Conservation (phyloP, 2,888 invertebrate species). For the Clusia tigrina region DNA sequence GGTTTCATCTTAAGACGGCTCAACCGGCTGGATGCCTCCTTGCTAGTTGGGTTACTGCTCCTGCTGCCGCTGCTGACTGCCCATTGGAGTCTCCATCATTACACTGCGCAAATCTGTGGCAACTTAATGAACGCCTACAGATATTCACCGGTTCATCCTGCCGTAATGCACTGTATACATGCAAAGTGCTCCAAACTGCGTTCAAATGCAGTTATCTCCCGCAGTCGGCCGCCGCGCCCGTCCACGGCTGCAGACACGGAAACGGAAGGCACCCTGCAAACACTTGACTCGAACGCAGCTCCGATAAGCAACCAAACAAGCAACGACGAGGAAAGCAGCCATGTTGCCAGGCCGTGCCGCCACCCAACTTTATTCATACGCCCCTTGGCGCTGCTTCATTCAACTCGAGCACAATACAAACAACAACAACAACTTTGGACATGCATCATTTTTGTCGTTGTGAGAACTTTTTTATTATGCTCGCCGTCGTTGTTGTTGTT, state of each 20-base stretch:
- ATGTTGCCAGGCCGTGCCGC: no score
- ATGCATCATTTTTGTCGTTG: slow-evolving; percentile 4
- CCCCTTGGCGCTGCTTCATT: neutral
- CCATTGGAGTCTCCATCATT: neutral
- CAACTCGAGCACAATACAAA: neutral
- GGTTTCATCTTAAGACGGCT: neutral
- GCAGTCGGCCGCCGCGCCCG: neutral
- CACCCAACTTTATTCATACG: neutral
- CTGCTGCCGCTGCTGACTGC: neutral
- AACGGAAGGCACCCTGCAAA: slow-evolving; percentile 55
- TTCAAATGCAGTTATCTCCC: neutral
- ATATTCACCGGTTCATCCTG: neutral
- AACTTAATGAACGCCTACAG: neutral
- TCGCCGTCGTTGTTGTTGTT: neutral
- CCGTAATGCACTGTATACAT: slow-evolving; percentile 4
- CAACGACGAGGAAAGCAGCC: neutral
- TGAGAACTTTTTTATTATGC: neutral
- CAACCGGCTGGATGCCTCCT: neutral
- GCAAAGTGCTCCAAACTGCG: neutral
- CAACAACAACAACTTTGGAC: slow-evolving; percentile 1
- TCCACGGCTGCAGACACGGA: slow-evolving; percentile 34
- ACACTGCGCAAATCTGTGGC: neutral
- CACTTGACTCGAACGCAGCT: slow-evolving; percentile 41
- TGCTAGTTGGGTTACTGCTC: neutral
- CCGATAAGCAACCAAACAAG: no score